Evolutionary conservation across 2,797 vertebrate species (phyloP).

Genomic region (Pipistrellus kuhlii): DNA sequence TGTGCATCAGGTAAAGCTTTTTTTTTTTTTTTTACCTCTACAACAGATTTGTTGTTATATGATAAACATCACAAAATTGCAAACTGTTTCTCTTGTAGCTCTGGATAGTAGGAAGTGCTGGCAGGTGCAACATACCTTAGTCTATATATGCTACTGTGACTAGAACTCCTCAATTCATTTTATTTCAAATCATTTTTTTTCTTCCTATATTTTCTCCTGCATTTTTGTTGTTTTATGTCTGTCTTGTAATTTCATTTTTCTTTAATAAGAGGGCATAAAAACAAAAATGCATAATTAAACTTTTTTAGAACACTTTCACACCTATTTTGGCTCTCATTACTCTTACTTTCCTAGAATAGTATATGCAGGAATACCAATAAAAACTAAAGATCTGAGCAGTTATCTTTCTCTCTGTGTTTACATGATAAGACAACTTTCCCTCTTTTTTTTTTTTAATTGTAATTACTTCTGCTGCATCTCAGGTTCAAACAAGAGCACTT

Average conservation of each 20-base stretch:
- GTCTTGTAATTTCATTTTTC: neutral
- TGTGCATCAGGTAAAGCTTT: constrained; percentile 17
- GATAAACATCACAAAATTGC: neutral
- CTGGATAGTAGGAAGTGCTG: neutral
- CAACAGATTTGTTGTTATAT: neutral
- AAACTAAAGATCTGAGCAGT: neutral
- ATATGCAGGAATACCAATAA: neutral
- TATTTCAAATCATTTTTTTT: neutral
- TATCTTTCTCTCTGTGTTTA: neutral
- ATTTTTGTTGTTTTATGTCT: neutral
- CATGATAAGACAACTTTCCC: neutral
- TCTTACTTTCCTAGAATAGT: neutral
- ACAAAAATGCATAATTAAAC: neutral
- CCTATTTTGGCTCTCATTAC: neutral
- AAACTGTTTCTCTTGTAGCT: neutral
- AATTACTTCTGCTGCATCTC: neutral
- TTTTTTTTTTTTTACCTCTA: neutral
- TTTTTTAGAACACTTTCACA: neutral
- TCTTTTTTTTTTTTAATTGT: neutral
- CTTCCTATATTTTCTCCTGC: neutral
- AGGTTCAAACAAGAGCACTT: neutral
- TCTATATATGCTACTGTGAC: neutral
- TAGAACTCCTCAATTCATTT: neutral
- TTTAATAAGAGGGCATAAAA: neutral
- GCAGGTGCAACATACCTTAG: neutral